These are phyloP conservation scores for Rhineura floridana DNA, from an alignment of 2,113 vertebrate species.

Conservation along the genomic window DNA sequence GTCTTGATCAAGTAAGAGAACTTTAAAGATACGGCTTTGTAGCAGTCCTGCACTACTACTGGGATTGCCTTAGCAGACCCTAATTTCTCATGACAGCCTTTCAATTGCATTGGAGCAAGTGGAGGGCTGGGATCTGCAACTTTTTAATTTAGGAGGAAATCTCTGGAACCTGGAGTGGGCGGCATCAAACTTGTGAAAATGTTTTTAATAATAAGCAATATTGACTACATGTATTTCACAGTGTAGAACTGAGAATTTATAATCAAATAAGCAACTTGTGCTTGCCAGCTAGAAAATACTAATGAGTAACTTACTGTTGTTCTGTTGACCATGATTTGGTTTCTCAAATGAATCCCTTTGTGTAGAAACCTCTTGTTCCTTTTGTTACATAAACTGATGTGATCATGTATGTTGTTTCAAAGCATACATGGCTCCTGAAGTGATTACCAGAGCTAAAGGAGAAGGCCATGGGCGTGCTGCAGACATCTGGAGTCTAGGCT, in stretches of 20 bases:
- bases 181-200: neutral
- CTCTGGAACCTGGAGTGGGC: neutral
- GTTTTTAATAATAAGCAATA: neutral
- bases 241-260: neutral
- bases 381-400: slow-evolving; percentile 41
- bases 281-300: neutral
- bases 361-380: neutral
- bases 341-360: neutral
- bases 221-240: neutral
- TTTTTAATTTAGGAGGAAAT: neutral
- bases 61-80: too few species aligned
- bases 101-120: neutral
- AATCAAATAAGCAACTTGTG: slow-evolving; percentile 1
- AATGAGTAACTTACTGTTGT: neutral
- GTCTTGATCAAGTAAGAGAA: neutral
- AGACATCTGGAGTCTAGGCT: slow-evolving; percentile 98
- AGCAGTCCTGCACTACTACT: neutral
- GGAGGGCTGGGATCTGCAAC: neutral
- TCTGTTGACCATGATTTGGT: neutral
- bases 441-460: slow-evolving; percentile 97
- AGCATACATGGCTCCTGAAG: slow-evolving; percentile 99
- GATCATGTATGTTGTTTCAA: slow-evolving; percentile 38
- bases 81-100: neutral
- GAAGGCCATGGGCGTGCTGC: slow-evolving; percentile 97
- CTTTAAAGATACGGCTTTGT: neutral